A percentile compares a stretch with the other conserved stretches of the same genome.
These are phyloP conservation scores for Burhinus bistriatus DNA, from an alignment of 2,113 vertebrate species.

Conservation along the genomic window DNA sequence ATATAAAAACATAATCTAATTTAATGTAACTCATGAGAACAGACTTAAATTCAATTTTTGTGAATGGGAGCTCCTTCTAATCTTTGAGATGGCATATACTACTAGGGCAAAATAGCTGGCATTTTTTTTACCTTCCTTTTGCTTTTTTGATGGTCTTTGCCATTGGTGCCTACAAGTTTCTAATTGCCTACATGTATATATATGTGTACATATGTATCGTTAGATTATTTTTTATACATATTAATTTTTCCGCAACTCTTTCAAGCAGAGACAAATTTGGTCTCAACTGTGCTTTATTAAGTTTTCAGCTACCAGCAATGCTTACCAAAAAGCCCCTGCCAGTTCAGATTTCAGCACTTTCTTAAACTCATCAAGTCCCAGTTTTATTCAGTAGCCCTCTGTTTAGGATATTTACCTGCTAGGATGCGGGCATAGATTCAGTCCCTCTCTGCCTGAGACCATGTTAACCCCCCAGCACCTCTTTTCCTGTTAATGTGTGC, in stretches of 20 bases:
- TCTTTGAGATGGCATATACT: not conserved
- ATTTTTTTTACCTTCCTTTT: not conserved
- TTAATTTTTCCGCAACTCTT: not conserved
- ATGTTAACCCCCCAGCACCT: not conserved
- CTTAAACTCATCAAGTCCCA: not conserved
- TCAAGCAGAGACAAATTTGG: not conserved
- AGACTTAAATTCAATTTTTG: not conserved
- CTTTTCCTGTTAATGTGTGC: not conserved
- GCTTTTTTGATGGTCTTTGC: not conserved
- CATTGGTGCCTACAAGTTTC: not conserved
- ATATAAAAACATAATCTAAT: not conserved
- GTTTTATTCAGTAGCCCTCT: not conserved
- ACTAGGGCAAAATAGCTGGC: not conserved
- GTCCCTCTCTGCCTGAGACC: not conserved
- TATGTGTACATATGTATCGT: not conserved
- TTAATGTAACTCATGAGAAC: not conserved
- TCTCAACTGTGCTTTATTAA: not conserved
- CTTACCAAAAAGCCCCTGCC: not conserved
- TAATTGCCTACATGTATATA: not conserved
- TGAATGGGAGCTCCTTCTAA: not conserved
- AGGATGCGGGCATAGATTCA: not conserved
- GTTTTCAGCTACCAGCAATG: not conserved
- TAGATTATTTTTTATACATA: not conserved
- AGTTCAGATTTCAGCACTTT: not conserved
- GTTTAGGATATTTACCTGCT: not conserved